Evolutionary conservation across 2,113 vertebrate genomes (phyloP), one percentile per base, ranked within the genome.

Genomic region (Aegotheles bennettii): DNA sequence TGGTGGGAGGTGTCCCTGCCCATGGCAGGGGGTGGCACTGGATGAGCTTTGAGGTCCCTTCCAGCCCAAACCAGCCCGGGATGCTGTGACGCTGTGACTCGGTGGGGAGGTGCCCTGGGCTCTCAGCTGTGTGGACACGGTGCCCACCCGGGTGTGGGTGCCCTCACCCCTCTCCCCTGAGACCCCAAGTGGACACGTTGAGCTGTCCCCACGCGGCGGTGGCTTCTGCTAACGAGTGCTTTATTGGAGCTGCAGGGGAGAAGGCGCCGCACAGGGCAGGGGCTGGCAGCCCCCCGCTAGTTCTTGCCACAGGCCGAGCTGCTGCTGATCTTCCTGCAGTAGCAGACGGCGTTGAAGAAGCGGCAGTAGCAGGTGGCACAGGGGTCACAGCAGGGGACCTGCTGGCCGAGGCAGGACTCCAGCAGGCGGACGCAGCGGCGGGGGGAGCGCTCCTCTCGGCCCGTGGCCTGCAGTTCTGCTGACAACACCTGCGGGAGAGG

Each of bases 351-450:
- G 0, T 99, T 99, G 97, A 99, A 99, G 97, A 99, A 99, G 91
- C 99, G 99, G 96, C 99, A 99, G 98, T 99, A 99, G 97, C 99
- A 99, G 35, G 98, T 99, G 97, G 99, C 99, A 1, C 99, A 99
- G 25, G 98, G 98, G 93, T 99, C 98, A 0, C 99, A 99, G 97
- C 99, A 99, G 28, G 99, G 99, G 71, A 99, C 94, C 54, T 99
- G 98, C 57, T 99, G 99, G 31, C 99, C 99, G 3, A 99, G 97
- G 59, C 99, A 99, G 38, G 99, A 99, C 97, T 99, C 99, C 40
- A 99, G 98, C 43, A 99, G 98, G 10, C 98, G 98, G 87, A 99
- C 98, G 0, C 99, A 99, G 89, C 99, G 98, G 14, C 99, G 98
- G 0, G 98, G 98, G 1, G 98, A 99, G 11, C 99, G 99, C 42